Evolutionary conservation across 2,113 vertebrate species (phyloP).

Genomic region (Acrocephalus arundinaceus): DNA sequence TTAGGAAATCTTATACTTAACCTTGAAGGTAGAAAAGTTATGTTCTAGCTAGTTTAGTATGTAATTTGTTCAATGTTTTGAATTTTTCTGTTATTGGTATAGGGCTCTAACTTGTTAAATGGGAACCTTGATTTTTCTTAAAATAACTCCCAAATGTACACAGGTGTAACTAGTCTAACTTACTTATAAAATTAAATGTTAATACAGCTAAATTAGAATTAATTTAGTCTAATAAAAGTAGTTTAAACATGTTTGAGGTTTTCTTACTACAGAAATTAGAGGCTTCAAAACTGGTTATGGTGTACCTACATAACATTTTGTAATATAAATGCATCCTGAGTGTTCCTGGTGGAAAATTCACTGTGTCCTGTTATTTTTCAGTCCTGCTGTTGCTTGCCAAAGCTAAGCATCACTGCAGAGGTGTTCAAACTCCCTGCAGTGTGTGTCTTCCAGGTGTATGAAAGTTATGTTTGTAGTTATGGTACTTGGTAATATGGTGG

Average conservation of each 20-base stretch:
- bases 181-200: not conserved
- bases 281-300: not conserved
- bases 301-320: not conserved
- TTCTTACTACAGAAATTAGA: not conserved
- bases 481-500: not conserved
- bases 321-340: not conserved
- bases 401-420: not conserved
- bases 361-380: not conserved
- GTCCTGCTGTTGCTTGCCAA: not conserved
- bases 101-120: not conserved
- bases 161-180: not conserved
- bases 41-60: not conserved
- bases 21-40: not conserved
- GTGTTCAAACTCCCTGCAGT: not conserved
- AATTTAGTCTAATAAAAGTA: not conserved
- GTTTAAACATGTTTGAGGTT: not conserved
- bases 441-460: rapidly evolving
- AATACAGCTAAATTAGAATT: not conserved
- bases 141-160: not conserved
- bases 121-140: not conserved
- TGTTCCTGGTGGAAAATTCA: not conserved
- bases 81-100: not conserved
- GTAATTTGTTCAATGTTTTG: not conserved
- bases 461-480: not conserved
- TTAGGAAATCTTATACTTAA: not conserved